Evolutionary conservation across 92 coral and sea anemone species (phyloP), one percentile per base, ranked within the genome.

Genomic region (Nematostella vectensis): DNA sequence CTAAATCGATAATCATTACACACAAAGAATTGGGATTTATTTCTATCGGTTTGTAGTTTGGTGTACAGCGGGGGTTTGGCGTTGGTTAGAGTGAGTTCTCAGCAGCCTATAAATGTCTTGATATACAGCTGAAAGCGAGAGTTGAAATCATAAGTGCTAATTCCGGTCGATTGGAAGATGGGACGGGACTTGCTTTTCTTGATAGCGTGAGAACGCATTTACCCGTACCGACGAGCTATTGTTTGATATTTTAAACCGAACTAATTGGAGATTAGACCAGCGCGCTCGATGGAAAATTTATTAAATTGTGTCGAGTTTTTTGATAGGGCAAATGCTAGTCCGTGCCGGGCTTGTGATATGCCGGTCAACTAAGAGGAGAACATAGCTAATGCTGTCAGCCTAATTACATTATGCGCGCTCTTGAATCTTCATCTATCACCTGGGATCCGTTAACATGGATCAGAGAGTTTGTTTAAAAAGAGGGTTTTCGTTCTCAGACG

Each of bases 251-350:
- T 76, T 80, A 76, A 80, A 80, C 80, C 75, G 59, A 75, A 68
- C 88, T 85, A 85, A 85, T 85, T 85, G 88, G 80, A 78, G 88
- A 85, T 85, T 85, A 80, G 72, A 75, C 73, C 71, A 62, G 71
- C 71, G 54, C 74, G 78, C 64, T 63, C 47, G 65, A 75, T 57
- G 62, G 75, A 76, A 79, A 59, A 85, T 80, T 58, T 67, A 80
- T 75, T 85, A 70, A 71, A 61, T 76, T 72, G 59, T 70, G 70
- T 70, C 70, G 51, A 60, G 74, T 62, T 55, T 59, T 57, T 60
- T 27, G n/a, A n/a, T n/a, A n/a, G n/a, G n/a, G n/a, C n/a, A n/a
- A 33, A 45, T 10, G 51, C 51, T 9, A 22, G 51, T 11, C 53
- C 61, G 62, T 21, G 61, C 47, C 61, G 62, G 27, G 61, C 27